phyloP scores from a whole-genome alignment of 2,113 vertebrate genomes.

The Ptilonorhynchus violaceus region DNA sequence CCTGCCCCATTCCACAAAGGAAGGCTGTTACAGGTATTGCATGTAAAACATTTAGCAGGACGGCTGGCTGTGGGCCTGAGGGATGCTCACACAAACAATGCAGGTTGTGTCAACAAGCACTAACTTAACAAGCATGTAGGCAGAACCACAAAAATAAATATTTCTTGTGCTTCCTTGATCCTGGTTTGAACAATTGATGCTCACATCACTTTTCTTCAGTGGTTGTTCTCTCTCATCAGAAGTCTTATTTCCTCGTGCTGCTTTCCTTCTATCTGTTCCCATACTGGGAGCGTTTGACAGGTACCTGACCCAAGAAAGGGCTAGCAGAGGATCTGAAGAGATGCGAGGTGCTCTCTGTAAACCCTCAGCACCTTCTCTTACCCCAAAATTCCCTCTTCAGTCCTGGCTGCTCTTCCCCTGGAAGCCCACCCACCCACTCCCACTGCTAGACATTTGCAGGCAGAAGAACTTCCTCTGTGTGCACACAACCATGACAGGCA shows the following conservation, averaged over 20 bases:
- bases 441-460: neutral
- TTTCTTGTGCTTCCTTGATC: neutral
- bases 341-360: neutral
- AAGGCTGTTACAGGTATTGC: neutral
- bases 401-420: neutral
- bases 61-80: neutral
- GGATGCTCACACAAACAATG: rapidly evolving
- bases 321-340: neutral
- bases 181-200: neutral
- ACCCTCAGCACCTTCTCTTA: neutral
- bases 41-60: neutral
- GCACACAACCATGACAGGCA: rapidly evolving
- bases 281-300: neutral
- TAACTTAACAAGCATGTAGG: neutral
- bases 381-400: neutral
- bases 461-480: neutral
- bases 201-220: neutral
- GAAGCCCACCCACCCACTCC: neutral
- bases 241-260: neutral
- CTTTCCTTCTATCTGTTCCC: neutral
- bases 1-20: neutral
- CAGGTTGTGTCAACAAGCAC: neutral
- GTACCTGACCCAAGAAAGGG: neutral
- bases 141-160: neutral
- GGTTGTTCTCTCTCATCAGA: neutral